A percentile compares a stretch with the other conserved stretches of the same genome.
Evolutionary conservation across 1,140 invertebrate genomes (phyloP).

Genomic region (Drosophila lacteicornis): DNA sequence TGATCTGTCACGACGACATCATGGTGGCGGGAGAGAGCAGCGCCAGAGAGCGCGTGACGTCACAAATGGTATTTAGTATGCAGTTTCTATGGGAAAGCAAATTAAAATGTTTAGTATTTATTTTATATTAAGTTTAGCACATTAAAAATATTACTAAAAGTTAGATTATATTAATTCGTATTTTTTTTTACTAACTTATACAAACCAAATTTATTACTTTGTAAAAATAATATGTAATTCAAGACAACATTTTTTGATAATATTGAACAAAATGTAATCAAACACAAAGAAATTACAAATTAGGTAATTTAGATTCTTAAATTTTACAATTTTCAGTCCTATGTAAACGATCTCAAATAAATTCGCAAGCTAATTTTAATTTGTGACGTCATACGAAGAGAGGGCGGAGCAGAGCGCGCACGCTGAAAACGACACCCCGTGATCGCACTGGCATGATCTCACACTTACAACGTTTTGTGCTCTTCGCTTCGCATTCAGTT

Average conservation of each 20-base stretch:
- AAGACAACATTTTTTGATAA: too few relatives aligned
- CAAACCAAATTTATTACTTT: too few relatives aligned
- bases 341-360: too few relatives aligned
- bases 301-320: too few relatives aligned
- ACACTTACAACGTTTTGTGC: constrained; percentile 49
- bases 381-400: constrained; percentile 28
- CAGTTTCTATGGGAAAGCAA: not conserved
- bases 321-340: accelerated
- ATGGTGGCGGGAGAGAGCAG: constrained; percentile 6
- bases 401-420: constrained; percentile 1
- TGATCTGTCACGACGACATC: constrained; percentile 39
- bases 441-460: constrained; percentile 32
- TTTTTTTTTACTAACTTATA: not conserved
- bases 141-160: too few relatives aligned
- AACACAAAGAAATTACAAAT: not conserved
- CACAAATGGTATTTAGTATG: not conserved
- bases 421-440: not conserved
- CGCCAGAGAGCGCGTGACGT: constrained; percentile 22
- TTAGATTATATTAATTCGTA: not conserved
- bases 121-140: too few relatives aligned
- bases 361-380: too few relatives aligned
- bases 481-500: constrained; percentile 72
- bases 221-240: too few relatives aligned
- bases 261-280: not conserved
- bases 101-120: too few relatives aligned